phyloP scores from a whole-genome alignment of 2,113 vertebrate species.

The Gorsachius goisagi region DNA sequence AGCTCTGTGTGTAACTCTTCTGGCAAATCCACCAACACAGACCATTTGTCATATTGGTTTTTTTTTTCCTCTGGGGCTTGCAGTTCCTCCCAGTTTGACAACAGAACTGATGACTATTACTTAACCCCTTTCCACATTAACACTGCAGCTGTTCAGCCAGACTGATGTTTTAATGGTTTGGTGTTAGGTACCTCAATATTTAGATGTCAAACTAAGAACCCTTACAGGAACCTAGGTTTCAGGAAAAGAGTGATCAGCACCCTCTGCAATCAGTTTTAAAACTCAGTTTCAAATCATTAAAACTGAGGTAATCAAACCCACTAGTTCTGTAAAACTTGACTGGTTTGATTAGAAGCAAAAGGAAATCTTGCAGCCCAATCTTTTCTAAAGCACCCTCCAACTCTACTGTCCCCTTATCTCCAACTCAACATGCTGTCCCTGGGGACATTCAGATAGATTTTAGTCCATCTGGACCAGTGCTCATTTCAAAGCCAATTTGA shows the following conservation, averaged over 20 bases:
- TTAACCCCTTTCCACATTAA: conserved; percentile 13
- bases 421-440: neutral
- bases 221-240: neutral
- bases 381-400: neutral
- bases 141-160: neutral
- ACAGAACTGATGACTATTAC: conserved; percentile 4
- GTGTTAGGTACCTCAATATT: neutral
- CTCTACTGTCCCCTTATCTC: neutral
- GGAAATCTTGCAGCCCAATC: neutral
- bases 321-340: neutral
- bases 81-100: neutral
- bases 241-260: neutral
- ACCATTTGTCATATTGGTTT: neutral
- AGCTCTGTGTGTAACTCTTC: neutral
- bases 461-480: neutral
- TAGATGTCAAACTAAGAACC: neutral
- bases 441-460: neutral
- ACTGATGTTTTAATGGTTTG: neutral
- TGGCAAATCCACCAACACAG: conserved; percentile 2
- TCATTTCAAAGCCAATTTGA: conserved; percentile 9
- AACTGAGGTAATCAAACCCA: neutral
- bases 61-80: neutral
- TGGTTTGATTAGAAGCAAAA: neutral
- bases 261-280: neutral
- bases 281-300: neutral